phyloP scores from a whole-genome alignment of 2,113 vertebrate species.

The Phylloscopus whistleri region DNA sequence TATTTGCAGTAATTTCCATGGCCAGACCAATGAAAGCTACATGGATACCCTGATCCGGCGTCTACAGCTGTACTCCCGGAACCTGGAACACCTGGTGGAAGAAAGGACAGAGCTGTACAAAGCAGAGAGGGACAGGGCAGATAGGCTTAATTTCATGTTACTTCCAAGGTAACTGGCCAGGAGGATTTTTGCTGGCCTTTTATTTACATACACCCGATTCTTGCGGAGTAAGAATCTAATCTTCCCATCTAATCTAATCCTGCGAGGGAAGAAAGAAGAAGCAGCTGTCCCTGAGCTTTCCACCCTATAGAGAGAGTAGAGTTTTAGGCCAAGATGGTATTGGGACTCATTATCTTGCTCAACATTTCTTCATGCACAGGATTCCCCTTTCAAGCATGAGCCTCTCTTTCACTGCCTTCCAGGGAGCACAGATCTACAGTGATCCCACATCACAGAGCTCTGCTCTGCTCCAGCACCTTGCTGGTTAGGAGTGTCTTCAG shows the following conservation, averaged over 20 bases:
- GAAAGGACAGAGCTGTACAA: slow-evolving; percentile 93
- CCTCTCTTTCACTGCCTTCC: neutral
- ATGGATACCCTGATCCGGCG: slow-evolving; percentile 97
- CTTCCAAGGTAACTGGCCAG: slow-evolving; percentile 80
- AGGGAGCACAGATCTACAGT: neutral
- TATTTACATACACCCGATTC: neutral
- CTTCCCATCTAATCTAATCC: neutral
- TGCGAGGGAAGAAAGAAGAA: neutral
- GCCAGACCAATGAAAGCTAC: slow-evolving; percentile 89
- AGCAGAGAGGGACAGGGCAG: slow-evolving; percentile 92
- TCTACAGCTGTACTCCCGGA: slow-evolving; percentile 93
- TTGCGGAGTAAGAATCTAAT: neutral
- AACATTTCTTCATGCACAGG: neutral
- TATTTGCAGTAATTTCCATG: slow-evolving; percentile 83
- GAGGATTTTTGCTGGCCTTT: neutral
- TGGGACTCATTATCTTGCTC: neutral
- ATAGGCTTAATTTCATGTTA: slow-evolving; percentile 94
- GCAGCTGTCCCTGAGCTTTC: neutral
- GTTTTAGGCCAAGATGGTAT: neutral
- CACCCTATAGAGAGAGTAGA: neutral
- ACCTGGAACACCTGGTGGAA: slow-evolving; percentile 92
- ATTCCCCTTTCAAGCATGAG: neutral
- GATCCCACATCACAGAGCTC: neutral
- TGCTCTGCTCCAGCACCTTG: neutral
- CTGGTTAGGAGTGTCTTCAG: neutral